Base-by-base conservation (phyloP, 2,797 vertebrate species). In the Loris lydekkerianus region DNA sequence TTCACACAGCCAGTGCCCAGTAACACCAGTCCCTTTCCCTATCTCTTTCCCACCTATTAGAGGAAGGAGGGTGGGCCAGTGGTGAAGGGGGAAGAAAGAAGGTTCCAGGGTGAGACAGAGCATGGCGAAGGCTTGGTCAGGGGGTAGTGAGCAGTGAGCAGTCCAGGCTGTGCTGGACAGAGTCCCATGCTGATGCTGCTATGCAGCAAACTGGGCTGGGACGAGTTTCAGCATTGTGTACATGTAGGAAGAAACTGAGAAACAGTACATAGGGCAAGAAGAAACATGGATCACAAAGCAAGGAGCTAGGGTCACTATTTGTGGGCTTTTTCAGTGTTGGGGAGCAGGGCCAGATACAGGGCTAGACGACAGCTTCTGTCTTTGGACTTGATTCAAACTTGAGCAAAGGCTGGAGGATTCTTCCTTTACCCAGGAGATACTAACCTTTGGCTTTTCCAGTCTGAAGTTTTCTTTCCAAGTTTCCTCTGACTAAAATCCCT, bases 281-380 rank as follows among this genome's bases (percentile, higher is more conserved):
- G 13, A 14, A 4, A 46, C 14, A 34, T 7, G 0, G 0, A 5
- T 63, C 17, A 46, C 40, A 49, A 9, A 29, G 15, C 9, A 46
- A 49, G 77, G 80, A 67, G 3, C 4, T 5, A 10, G 49, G 18
- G 7, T 34, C 13, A 6, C 9, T 43, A 0, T 2, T 76, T 13
- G 7, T 0, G 2, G 76, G 40, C 20, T 7, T 84, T 73, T 67
- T 69, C 83, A 20, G 11, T 5, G 17, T 14, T 10, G 15, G 40
- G 40, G 31, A 77, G 13, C 70, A 27, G 58, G n/a, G 1, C 29
- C 1, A 5, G 13, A 13, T 3, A 7, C 58, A 18, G 14, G 49
- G 49, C 0, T 1, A n/a, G 61, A 53, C 14, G 14, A n/a, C 29
- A 15, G 40, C 40, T 91, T 40, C n/a, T 2, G 1, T 37, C 4